Conservation (phyloP, 2,113 vertebrate genomes). For the Centropus unirufus region DNA sequence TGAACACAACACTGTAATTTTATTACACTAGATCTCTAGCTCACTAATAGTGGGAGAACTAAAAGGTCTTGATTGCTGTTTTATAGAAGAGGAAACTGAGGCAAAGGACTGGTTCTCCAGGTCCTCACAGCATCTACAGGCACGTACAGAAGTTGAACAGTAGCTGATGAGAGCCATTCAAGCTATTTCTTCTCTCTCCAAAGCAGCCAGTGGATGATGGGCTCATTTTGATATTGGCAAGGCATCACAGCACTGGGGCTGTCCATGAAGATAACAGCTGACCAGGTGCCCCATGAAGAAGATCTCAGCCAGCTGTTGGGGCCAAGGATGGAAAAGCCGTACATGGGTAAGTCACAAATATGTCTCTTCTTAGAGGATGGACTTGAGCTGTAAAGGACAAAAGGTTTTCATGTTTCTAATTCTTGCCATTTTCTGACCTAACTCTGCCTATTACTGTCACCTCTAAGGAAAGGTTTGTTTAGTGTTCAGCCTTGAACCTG, state of each 20-base stretch:
- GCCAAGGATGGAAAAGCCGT: not conserved
- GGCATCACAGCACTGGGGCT: not conserved
- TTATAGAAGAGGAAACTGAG: not conserved
- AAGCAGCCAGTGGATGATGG: not conserved
- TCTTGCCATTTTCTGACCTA: not conserved
- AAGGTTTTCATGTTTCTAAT: not conserved
- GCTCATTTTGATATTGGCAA: not conserved
- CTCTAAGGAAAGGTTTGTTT: not conserved
- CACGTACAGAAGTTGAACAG: not conserved
- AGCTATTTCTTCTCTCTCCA: not conserved
- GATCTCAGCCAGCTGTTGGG: rapidly evolving
- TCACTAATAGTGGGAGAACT: not conserved
- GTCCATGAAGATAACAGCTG: not conserved
- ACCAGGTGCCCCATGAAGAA: not conserved
- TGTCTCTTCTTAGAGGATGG: not conserved
- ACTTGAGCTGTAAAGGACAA: not conserved
- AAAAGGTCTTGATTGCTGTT: not conserved
- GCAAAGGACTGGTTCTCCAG: not conserved
- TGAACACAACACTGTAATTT: not conserved
- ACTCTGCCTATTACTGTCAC: not conserved
- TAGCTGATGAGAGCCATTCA: not conserved
- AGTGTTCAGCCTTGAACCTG: not conserved
- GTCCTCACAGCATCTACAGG: not conserved
- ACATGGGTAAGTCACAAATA: not conserved
- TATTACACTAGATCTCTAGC: not conserved